Conservation (phyloP, 2,888 invertebrate genomes). For the Drosophila vallismaia region DNA sequence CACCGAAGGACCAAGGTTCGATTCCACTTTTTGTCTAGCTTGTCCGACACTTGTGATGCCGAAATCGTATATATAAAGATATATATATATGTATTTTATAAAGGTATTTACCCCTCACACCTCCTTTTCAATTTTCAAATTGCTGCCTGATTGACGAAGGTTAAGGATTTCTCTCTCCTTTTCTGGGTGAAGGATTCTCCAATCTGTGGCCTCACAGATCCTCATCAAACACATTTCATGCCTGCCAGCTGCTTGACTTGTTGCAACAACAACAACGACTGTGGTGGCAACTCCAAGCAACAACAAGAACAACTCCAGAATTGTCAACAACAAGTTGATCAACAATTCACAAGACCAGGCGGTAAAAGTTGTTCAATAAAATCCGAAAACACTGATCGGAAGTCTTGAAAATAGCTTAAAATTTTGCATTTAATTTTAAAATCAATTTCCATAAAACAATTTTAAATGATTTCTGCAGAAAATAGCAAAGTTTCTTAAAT, state of each 20-base stretch:
- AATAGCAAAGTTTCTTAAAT: too few species aligned
- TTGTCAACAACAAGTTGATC: conserved; percentile 45
- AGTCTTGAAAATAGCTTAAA: neutral
- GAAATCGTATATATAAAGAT: neutral
- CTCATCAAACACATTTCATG: conserved; percentile 73
- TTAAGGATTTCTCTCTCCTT: conserved; percentile 32
- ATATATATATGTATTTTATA: neutral
- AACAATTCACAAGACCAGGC: conserved; percentile 14
- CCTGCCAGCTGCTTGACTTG: conserved; percentile 40
- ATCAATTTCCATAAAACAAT: neutral
- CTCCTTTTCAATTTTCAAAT: conserved; percentile 24
- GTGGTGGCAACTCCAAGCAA: conserved; percentile 2
- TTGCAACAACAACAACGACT: conserved; percentile 40
- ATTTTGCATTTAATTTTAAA: too few species aligned
- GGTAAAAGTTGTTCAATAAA: conserved; percentile 46
- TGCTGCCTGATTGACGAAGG: conserved; percentile 69
- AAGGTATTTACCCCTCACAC: conserved; percentile 5
- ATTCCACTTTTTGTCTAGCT: conserved; percentile 70
- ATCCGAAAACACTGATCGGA: conserved; percentile 9
- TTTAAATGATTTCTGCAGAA: neutral
- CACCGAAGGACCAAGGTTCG: conserved; percentile 55
- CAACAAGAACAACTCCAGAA: conserved; percentile 23
- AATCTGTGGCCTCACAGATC: conserved; percentile 50
- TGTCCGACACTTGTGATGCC: conserved; percentile 72
- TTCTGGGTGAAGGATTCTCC: conserved; percentile 13